phyloP scores from a whole-genome alignment of 2,797 vertebrate species.

The Chelon auratus region DNA sequence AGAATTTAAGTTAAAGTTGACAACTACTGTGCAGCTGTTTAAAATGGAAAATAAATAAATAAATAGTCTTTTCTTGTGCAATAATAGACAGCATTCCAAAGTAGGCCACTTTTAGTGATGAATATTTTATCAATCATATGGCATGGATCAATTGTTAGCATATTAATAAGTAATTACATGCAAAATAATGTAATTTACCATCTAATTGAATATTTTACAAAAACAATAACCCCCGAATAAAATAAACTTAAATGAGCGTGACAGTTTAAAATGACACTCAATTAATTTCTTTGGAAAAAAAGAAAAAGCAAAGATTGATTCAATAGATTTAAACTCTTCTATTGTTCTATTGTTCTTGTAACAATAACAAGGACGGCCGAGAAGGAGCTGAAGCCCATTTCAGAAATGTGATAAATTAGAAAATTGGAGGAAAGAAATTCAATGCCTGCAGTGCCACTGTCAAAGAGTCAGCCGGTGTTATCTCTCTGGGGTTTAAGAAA shows the following conservation, averaged over 20 bases:
- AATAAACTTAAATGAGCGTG: neutral
- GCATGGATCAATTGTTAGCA: neutral
- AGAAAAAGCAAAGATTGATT: no score
- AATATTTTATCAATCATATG: neutral
- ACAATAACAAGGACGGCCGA: neutral
- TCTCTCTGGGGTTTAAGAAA: neutral
- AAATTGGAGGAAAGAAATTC: neutral
- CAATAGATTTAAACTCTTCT: neutral
- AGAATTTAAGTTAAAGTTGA: neutral
- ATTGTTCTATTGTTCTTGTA: neutral
- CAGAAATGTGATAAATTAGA: neutral
- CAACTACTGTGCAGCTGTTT: neutral
- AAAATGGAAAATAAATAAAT: neutral
- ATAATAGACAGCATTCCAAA: neutral
- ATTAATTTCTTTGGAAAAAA: no score
- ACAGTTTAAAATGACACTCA: neutral
- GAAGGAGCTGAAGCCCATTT: neutral
- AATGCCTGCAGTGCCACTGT: neutral
- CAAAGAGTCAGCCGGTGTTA: neutral
- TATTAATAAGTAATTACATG: constrained; percentile 1
- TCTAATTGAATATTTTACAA: neutral
- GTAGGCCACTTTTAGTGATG: neutral
- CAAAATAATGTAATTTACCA: neutral
- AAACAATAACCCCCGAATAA: neutral
- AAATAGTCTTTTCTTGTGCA: no score